Base-by-base conservation (phyloP, 2,113 vertebrate species). In the Charina bottae region DNA sequence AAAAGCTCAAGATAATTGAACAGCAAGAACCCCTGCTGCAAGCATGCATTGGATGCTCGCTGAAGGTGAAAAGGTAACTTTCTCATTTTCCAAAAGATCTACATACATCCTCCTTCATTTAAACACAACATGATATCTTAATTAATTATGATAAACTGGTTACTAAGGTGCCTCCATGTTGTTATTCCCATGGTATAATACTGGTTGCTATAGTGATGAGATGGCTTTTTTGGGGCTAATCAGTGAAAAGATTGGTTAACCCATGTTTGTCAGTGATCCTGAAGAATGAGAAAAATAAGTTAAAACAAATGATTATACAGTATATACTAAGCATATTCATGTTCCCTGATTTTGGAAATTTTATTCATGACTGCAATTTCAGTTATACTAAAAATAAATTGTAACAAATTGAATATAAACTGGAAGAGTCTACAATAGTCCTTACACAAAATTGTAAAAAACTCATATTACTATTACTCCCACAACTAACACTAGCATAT, bases 81-180 rank as follows among this genome's bases (percentile, higher is more conserved):
- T 94, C 94, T 87, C n/a, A 26, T 94, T 97, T 96, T 93, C 85
- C 64, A 90, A 88, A 55, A 96, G 93, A 96, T 94, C 94, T 92
- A 95, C 95, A 95, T 93, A 95, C 91, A 93, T 92, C 78, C 87
- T 92, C 95, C 94, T 95, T 96, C 94, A 96, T 97, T 97, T 96
- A 98, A 92, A 97, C 97, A 97, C 96, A 96, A 97, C 97, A 92
- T 96, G 97, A 95, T 97, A 98, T 95, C 97, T 95, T 97, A 97
- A 97, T 97, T 98, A 98, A 98, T 98, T 97, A 97, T 96, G 97
- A 96, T 97, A 97, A 98, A 98, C 96, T 97, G 96, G 97, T 97
- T 97, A 97, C 97, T 96, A 96, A 96, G 96, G 97, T 94, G 96
- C 95, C 96, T 97, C 97, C 98, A 96, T 90, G 97, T 97, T 96